Evolutionary conservation across 2,888 invertebrate species (phyloP), one percentile per base, ranked within the genome.

Genomic region (Drosophila lacicola): DNA sequence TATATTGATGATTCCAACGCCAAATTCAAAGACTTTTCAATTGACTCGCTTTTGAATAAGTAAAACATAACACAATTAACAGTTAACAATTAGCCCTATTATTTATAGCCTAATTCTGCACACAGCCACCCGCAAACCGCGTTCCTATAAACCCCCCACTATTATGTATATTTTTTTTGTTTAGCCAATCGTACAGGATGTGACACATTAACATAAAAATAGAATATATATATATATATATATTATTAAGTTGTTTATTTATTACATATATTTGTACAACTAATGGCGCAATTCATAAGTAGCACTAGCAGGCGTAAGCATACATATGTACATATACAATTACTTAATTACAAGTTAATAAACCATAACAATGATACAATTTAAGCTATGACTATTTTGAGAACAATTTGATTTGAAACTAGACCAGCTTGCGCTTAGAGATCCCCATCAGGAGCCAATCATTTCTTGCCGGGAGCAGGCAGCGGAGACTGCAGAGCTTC

Each of bases 11-110:
- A 92, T 88, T 90, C 90, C 78, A 91, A 92, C 85, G 91, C 91
- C 87, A 92, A 92, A 91, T 91, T 92, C 78, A 92, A 92, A 91
- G 92, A 92, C 89, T 92, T 92, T 85, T 92, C 92, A 74, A 92
- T 92, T 70, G 92, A 92, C 82, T 92, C 92, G 51, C 80, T 92
- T 78, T 82, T 92, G 70, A 91, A 92, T 85, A 90, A 91, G 75
- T 84, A 58, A 78, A 56, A 57, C 17, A 9, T 41, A 71, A 65
- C 42, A 51, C 49, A 68, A 53, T 63, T 44, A 60, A 45, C 51
- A 68, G 49, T 63, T 42, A 60, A 45, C 57, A 62, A 60, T 14
- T 82, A 88, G 80, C 68, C 68, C 70, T 73, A 75, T 80, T 69
- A 62, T 73, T 80, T 73, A 66, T 88, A 84, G 88, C 69, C 75